Base-by-base conservation (phyloP, 2,888 invertebrate genomes). In the Hirudinaria manillensis region DNA sequence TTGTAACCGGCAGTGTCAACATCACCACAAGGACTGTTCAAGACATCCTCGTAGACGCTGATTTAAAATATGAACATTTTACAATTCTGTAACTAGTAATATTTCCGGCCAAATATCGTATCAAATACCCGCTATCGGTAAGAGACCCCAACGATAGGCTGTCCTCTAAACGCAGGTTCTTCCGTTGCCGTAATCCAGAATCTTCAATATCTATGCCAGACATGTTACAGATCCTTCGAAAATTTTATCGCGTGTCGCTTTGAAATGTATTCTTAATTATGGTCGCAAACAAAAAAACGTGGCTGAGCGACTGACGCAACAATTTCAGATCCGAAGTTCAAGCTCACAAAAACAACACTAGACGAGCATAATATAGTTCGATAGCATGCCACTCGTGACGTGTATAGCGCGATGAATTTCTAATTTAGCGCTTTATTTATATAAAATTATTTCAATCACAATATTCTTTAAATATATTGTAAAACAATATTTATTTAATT, bases 81-180 rank as follows among this genome's bases (percentile, higher is more conserved):
- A 16, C 16, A 45, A 38, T 45, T 45, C 16, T 10, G 16, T 16
- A 7, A 45, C 16, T 45, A 45, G 16, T 45, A 45, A 16, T 45
- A 10, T 1, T 45, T 45, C 16, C 10, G 10, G 45, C 3, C 45
- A 45, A n/a, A 45, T 45, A 45, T 45, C 16, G 16, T 45, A 45
- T 45, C 45, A 10, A 45, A 45, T 45, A 72, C 72, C 72, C 72
- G 55, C 72, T 72, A 29, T 72, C 72, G 45, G 45, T 55, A 1
- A 53, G 72, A 7, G 55, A 55, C 13, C 61, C 29, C 24, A 61
- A 27, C 24, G 29, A 24, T 27, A 27, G 24, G 29, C 29, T 61
- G 24, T 61, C 29, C 29, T 27, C 29, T 10, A 29, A 61, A 24
- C 53, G 55, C 16, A 24, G 21, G n/a, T 55, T 72, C n/a, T 51